Evolutionary conservation across 2,113 vertebrate species (phyloP).

Genomic region (Aythya baeri): DNA sequence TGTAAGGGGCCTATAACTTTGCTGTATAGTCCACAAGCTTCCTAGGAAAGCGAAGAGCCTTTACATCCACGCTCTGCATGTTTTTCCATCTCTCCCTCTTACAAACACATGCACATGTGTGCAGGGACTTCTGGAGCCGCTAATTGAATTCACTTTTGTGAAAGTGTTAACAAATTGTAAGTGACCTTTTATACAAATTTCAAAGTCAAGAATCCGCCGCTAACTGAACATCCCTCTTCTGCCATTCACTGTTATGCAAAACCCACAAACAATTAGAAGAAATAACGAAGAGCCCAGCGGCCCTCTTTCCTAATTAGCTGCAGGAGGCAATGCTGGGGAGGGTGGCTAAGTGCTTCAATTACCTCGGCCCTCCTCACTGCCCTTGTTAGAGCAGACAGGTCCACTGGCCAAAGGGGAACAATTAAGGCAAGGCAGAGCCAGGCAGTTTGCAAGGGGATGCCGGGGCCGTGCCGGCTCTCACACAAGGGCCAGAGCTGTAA

Average conservation of each 20-base stretch:
- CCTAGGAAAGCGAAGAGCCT: neutral
- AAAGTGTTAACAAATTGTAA: slow-evolving; percentile 72
- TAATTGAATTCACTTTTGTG: slow-evolving; percentile 73
- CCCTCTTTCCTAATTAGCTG: slow-evolving; percentile 76
- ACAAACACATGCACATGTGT: neutral
- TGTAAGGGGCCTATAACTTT: neutral
- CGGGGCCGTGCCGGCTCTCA: neutral
- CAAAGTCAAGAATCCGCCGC: slow-evolving; percentile 47
- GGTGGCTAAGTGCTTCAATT: slow-evolving; percentile 71
- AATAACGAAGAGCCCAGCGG: slow-evolving; percentile 67
- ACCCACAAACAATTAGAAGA: slow-evolving; percentile 80
- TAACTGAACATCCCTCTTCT: slow-evolving; percentile 46
- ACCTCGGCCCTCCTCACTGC: slow-evolving; percentile 53
- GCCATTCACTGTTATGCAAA: slow-evolving; percentile 70
- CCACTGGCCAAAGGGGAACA: slow-evolving; percentile 69
- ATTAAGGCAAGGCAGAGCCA: slow-evolving; percentile 66
- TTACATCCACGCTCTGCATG: neutral
- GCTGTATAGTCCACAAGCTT: neutral
- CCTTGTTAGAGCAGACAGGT: slow-evolving; percentile 71
- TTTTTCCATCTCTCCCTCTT: neutral
- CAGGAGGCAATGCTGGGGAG: slow-evolving; percentile 61
- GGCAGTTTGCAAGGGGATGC: slow-evolving; percentile 11
- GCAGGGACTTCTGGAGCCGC: neutral
- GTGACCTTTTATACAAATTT: slow-evolving; percentile 67
- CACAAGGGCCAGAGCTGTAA: slow-evolving; percentile 15